Evolutionary conservation across 1,140 invertebrate genomes (phyloP).

Genomic region (Luehdorfia chinensis): DNA sequence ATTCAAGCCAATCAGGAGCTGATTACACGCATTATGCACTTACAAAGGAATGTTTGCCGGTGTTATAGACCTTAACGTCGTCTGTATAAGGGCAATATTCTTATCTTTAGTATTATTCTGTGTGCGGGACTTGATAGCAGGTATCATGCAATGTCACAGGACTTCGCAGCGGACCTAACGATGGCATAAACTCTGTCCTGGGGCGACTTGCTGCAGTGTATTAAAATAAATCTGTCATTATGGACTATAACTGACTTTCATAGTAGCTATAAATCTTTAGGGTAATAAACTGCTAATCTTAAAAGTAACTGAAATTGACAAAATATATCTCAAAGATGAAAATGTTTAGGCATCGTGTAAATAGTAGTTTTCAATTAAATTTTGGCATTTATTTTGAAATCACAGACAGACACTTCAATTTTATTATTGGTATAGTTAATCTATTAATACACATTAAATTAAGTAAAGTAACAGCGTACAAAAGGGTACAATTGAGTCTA

Average conservation of each 20-base stretch:
- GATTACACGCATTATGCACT: constrained; percentile 71
- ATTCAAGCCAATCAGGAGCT: constrained; percentile 72
- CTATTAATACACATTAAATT: no score
- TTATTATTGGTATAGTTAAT: no score
- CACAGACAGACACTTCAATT: no score
- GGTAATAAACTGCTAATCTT: no score
- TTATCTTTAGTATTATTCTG: constrained; percentile 4
- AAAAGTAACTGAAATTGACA: no score
- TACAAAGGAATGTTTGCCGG: constrained; percentile 45
- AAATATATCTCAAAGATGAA: no score
- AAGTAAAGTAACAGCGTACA: no score
- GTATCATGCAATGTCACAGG: constrained; percentile 60
- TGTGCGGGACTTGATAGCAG: constrained; percentile 29
- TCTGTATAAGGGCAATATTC: constrained; percentile 32
- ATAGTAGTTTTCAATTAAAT: no score
- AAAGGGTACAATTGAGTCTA: no score
- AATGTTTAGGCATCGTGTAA: no score
- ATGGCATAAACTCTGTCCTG: constrained; percentile 33
- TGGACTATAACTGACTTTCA: background rate
- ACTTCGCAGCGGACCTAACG: constrained; percentile 31
- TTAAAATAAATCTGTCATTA: constrained; percentile 29
- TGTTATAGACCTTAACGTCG: constrained; percentile 26
- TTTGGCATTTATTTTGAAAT: no score
- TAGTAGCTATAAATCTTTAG: no score
- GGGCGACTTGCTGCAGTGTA: constrained; percentile 25